Evolutionary conservation across 2,113 vertebrate species (phyloP).

Genomic region (Tachysurus vachellii): DNA sequence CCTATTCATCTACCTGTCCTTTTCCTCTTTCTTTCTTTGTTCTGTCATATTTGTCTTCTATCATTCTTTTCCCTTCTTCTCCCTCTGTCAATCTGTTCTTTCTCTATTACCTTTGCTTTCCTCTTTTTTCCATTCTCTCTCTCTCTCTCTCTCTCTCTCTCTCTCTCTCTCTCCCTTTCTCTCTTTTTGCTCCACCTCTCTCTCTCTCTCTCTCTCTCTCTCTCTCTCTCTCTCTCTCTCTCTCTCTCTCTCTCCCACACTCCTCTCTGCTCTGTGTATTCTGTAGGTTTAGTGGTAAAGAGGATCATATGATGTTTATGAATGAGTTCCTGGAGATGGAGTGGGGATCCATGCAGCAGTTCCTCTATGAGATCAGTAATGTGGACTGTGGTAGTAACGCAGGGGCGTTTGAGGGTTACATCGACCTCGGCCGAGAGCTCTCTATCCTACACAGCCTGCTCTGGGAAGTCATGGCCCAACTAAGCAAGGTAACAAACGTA

Average conservation of each 20-base stretch:
- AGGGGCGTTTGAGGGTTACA: slow-evolving; percentile 95
- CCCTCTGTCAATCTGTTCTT: neutral
- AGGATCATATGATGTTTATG: slow-evolving; percentile 97
- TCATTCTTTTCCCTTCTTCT: slow-evolving; percentile 10
- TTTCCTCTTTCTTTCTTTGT: slow-evolving; percentile 13
- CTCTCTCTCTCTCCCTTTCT: neutral
- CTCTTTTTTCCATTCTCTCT: slow-evolving; percentile 5
- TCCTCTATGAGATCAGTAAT: slow-evolving; percentile 97
- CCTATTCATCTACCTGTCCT: slow-evolving; percentile 16
- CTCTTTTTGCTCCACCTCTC: neutral
- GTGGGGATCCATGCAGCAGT: slow-evolving; percentile 98
- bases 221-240: slow-evolving; percentile 13
- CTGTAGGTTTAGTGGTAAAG: slow-evolving; percentile 91
- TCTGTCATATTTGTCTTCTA: slow-evolving; percentile 27
- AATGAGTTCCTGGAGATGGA: slow-evolving; percentile 98
- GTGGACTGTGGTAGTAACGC: slow-evolving; percentile 91
- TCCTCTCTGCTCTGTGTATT: slow-evolving; percentile 43
- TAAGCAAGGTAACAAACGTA: slow-evolving; percentile 82
- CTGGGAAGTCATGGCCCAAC: slow-evolving; percentile 96
- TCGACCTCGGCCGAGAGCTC: slow-evolving; percentile 93
- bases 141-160: neutral
- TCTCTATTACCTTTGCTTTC: slow-evolving; percentile 8
- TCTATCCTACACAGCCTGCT: slow-evolving; percentile 92
- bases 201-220: slow-evolving; percentile 7
- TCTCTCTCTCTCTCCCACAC: slow-evolving; percentile 48